Percentiles rank a stretch among this genome's conserved stretches.
These are phyloP conservation scores for Nylanderia fulva DNA, from an alignment of 1,140 invertebrate species.

Conservation along the genomic window DNA sequence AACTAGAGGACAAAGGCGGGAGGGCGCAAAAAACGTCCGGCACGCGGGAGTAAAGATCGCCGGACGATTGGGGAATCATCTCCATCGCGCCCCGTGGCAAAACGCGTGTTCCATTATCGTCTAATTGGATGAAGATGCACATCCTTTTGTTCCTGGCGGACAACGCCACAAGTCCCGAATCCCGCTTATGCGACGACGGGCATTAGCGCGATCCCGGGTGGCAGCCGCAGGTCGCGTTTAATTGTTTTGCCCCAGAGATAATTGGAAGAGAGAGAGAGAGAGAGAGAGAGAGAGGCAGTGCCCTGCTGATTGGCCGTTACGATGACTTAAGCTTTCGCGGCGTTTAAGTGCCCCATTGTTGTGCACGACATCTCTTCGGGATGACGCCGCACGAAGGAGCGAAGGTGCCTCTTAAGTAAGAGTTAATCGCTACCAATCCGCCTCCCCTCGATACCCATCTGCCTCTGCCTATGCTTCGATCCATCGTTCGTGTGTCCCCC, in stretches of 20 bases:
- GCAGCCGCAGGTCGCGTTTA: constrained; percentile 76
- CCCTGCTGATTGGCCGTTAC: constrained; percentile 75
- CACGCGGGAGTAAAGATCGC: constrained; percentile 51
- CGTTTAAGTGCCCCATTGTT: constrained; percentile 82
- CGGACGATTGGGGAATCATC: constrained; percentile 61
- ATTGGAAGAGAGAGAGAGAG: constrained; percentile 68
- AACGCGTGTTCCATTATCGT: constrained; percentile 78
- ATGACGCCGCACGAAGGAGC: constrained; percentile 56
- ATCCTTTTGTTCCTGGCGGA: constrained; percentile 75
- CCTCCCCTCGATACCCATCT: constrained; percentile 45
- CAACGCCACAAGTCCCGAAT: constrained; percentile 60
- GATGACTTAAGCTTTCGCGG: constrained; percentile 80
- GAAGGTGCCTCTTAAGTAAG: constrained; percentile 75
- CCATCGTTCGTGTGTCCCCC: constrained; percentile 19
- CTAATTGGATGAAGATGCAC: constrained; percentile 83
- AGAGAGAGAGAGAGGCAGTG: constrained; percentile 65
- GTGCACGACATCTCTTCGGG: constrained; percentile 70
- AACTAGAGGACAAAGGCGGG: constrained; percentile 34
- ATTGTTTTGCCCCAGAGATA: constrained; percentile 82
- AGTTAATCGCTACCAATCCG: constrained; percentile 73
- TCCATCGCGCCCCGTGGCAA: constrained; percentile 67
- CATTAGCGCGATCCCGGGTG: constrained; percentile 65
- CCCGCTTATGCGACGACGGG: constrained; percentile 57
- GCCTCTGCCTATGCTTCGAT: constrained; percentile 1
- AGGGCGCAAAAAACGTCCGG: constrained; percentile 33